Conservation (phyloP, 2,888 invertebrate species). For the Watsonalla cultraria region DNA sequence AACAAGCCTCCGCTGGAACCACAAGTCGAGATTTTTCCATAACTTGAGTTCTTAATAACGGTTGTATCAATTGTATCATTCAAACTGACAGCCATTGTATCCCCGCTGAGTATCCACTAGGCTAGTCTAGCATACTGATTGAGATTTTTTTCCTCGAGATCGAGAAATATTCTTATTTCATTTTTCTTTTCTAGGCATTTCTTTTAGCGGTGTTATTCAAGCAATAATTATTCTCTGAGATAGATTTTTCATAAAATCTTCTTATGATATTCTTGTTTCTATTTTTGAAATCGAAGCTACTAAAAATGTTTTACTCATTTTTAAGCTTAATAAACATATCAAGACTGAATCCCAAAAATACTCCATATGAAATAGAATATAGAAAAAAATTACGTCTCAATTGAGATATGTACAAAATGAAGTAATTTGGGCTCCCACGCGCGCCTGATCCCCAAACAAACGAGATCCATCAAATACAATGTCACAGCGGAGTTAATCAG, state of each 20-base stretch:
- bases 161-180: not conserved
- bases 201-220: not conserved
- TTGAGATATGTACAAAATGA: not conserved
- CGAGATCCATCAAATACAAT: slow-evolving; percentile 10
- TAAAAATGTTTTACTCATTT: no score
- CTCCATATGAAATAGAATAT: no score
- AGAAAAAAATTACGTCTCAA: no score
- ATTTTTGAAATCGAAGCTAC: no score
- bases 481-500: slow-evolving; percentile 14
- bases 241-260: no score
- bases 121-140: not conserved
- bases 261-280: no score
- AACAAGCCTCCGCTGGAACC: no score
- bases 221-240: no score
- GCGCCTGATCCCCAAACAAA: slow-evolving; percentile 7
- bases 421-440: not conserved
- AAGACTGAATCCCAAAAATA: no score
- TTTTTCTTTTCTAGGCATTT: not conserved
- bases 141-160: not conserved
- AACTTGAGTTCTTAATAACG: not conserved
- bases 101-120: no score
- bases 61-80: not conserved
- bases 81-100: not conserved
- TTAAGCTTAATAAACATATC: no score
- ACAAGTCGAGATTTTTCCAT: no score